Percentiles rank a stretch among this genome's conserved stretches.
These are phyloP conservation scores for Cosmia pyralina DNA, from an alignment of 2,888 invertebrate species.

Conservation along the genomic window DNA sequence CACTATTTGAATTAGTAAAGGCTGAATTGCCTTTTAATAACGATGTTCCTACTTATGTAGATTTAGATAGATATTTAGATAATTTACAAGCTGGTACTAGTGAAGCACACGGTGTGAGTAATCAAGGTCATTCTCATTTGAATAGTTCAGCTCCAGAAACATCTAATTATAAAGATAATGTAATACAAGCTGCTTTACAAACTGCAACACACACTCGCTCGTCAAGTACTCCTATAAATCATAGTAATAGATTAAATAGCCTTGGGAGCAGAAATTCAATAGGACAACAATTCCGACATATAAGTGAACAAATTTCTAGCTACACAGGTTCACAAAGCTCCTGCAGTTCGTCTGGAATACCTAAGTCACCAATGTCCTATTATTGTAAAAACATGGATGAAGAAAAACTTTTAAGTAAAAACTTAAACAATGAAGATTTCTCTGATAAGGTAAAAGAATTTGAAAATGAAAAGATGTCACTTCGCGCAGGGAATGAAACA, in stretches of 20 bases:
- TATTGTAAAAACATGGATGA: conserved; percentile 86
- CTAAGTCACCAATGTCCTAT: conserved; percentile 86
- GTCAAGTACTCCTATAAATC: conserved; percentile 82
- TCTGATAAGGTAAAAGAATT: conserved; percentile 87
- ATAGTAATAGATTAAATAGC: conserved; percentile 68
- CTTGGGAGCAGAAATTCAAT: conserved; percentile 66
- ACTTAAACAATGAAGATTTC: conserved; percentile 82
- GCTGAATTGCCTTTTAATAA: conserved; percentile 88
- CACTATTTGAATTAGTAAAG: conserved; percentile 92
- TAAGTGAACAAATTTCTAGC: conserved; percentile 75
- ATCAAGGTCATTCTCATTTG: conserved; percentile 66
- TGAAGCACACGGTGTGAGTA: conserved; percentile 61
- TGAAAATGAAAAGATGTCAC: conserved; percentile 82
- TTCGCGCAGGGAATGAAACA: conserved; percentile 77
- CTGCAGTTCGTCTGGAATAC: conserved; percentile 79
- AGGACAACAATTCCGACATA: conserved; percentile 71
- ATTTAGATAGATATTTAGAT: conserved; percentile 92
- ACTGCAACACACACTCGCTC: conserved; percentile 75
- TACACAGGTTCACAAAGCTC: conserved; percentile 83
- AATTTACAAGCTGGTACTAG: conserved; percentile 90
- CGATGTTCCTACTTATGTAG: conserved; percentile 89
- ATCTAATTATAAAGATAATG: conserved; percentile 74
- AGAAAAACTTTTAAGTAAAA: conserved; percentile 82
- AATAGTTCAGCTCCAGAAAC: conserved; percentile 69
- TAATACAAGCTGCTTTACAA: conserved; percentile 69